These are phyloP conservation scores for Platycheirus albimanus DNA, from an alignment of 2,888 invertebrate genomes.

Conservation along the genomic window DNA sequence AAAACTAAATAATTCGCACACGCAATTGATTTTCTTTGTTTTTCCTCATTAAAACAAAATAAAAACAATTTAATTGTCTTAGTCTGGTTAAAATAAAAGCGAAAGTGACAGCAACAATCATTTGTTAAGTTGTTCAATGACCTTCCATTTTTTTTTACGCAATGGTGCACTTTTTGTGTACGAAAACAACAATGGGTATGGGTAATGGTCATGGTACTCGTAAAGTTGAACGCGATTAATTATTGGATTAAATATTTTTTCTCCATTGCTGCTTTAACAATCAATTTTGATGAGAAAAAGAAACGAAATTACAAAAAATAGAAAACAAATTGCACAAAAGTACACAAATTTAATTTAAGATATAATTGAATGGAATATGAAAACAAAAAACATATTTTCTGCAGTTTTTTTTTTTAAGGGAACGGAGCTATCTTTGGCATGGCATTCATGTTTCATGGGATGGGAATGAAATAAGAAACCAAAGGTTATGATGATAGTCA, in stretches of 20 bases:
- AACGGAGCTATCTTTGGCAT: background rate
- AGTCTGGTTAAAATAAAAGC: slow-evolving; percentile 44
- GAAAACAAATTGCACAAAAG: slow-evolving; percentile 33
- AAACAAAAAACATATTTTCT: background rate
- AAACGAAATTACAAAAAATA: slow-evolving; percentile 27
- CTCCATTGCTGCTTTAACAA: slow-evolving; percentile 33
- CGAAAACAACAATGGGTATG: slow-evolving; percentile 46
- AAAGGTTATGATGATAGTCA: slow-evolving; percentile 30
- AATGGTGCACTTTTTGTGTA: slow-evolving; percentile 50
- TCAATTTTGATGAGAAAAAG: slow-evolving; percentile 7
- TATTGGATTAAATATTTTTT: slow-evolving; percentile 39
- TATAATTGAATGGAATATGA: slow-evolving; percentile 35
- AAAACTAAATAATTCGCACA: slow-evolving; percentile 44
- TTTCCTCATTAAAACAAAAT: background rate
- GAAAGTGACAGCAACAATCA: slow-evolving; percentile 47
- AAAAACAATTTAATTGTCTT: slow-evolving; percentile 27
- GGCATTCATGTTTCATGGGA: slow-evolving; percentile 37
- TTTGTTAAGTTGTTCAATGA: slow-evolving; percentile 61
- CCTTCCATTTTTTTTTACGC: slow-evolving; percentile 53
- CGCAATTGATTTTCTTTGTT: slow-evolving; percentile 43
- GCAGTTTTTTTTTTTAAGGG: slow-evolving; percentile 16
- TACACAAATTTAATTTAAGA: slow-evolving; percentile 26
- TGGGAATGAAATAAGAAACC: slow-evolving; percentile 50
- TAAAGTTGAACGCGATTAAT: slow-evolving; percentile 35
- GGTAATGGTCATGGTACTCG: too few species aligned